A percentile compares a stretch with the other conserved stretches of the same genome.
Evolutionary conservation across 1,140 invertebrate species (phyloP).

Genomic region (Chrysoperla carnea): DNA sequence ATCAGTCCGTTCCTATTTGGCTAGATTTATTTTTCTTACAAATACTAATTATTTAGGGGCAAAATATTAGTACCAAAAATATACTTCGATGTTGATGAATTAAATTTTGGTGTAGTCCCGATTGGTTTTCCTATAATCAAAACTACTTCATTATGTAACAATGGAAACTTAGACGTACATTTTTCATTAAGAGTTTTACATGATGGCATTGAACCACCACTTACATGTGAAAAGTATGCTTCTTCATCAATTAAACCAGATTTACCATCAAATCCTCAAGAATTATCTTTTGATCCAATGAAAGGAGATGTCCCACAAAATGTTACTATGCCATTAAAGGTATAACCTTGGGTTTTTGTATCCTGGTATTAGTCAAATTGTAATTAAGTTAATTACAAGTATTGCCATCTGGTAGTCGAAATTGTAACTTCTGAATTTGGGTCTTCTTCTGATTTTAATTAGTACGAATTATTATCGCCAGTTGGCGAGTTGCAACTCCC

Average conservation of each 20-base stretch:
- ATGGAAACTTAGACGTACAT: slow-evolving; percentile 8
- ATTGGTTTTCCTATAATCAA: slow-evolving; percentile 15
- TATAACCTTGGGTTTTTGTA: too few species aligned
- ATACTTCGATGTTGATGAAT: slow-evolving; percentile 16
- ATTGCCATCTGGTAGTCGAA: too few species aligned
- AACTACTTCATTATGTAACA: slow-evolving; percentile 6
- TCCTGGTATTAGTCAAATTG: too few species aligned
- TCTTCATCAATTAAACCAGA: slow-evolving; percentile 9
- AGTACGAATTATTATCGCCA: too few species aligned
- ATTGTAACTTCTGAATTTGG: too few species aligned
- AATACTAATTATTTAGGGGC: slow-evolving; percentile 18
- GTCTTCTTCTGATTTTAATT: too few species aligned
- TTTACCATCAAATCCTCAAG: slow-evolving; percentile 14
- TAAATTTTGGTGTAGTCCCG: slow-evolving; percentile 22
- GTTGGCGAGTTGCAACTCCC: too few species aligned
- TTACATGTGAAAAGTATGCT: slow-evolving; percentile 16
- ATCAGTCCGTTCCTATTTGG: too few species aligned
- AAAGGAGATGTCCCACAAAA: slow-evolving; percentile 13
- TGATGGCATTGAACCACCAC: slow-evolving; percentile 16
- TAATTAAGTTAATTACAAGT: too few species aligned
- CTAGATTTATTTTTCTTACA: too few species aligned
- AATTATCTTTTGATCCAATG: slow-evolving; percentile 15
- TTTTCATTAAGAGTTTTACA: slow-evolving; percentile 9
- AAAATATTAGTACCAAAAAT: slow-evolving; percentile 22
- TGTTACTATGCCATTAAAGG: slow-evolving; percentile 13